Conservation (phyloP, 2,797 vertebrate genomes). For the Nyctibius grandis region DNA sequence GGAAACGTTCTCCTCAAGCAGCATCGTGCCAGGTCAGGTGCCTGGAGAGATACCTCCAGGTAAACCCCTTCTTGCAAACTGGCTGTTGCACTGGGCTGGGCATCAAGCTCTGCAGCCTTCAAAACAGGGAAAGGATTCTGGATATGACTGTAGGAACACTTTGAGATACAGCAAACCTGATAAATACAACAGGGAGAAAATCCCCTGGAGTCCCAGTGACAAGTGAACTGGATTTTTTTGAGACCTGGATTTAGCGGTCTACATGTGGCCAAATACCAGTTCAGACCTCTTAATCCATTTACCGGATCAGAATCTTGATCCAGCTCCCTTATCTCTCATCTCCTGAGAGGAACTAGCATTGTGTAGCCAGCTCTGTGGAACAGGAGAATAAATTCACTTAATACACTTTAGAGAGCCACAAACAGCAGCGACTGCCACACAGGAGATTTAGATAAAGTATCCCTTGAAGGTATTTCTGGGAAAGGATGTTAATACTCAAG, state of each 20-base stretch:
- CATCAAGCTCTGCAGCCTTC: neutral
- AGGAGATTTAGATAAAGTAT: neutral
- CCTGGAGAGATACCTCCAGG: neutral
- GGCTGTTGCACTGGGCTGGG: neutral
- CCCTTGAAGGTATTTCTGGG: neutral
- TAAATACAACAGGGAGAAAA: neutral
- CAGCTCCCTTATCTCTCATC: neutral
- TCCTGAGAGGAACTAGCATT: neutral
- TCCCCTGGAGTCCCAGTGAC: neutral
- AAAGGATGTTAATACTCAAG: neutral
- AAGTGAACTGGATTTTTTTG: neutral
- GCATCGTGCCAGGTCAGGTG: accelerated
- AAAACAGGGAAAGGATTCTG: neutral
- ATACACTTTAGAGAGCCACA: neutral
- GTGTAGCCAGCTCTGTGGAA: neutral
- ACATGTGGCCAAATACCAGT: neutral
- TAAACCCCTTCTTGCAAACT: neutral
- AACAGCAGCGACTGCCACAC: neutral
- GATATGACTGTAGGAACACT: neutral
- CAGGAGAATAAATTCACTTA: neutral
- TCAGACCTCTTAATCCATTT: neutral
- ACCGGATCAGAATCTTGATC: neutral
- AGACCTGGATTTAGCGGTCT: neutral
- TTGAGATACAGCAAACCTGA: neutral
- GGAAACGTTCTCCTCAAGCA: neutral